These are phyloP conservation scores for Girardinichthys multiradiatus DNA, from an alignment of 2,113 vertebrate genomes.

Conservation along the genomic window DNA sequence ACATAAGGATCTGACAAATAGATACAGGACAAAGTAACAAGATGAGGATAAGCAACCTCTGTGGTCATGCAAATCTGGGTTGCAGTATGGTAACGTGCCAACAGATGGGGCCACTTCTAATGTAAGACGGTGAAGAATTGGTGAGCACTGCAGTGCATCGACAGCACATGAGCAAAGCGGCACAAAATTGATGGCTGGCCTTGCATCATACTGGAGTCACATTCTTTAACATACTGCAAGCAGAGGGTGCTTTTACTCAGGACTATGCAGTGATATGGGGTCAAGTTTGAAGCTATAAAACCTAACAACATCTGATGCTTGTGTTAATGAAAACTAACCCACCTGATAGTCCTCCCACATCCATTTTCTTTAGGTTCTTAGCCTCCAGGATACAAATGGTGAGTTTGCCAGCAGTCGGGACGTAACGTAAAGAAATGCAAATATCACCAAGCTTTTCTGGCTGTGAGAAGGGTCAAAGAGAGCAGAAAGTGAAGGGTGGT, in stretches of 20 bases:
- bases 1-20: constrained; percentile 90
- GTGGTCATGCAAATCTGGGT: constrained; percentile 2
- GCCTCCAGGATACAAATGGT: constrained; percentile 98
- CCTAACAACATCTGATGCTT: constrained; percentile 5
- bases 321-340: constrained; percentile 40
- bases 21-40: neutral
- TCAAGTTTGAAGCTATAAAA: constrained; percentile 2
- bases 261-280: neutral
- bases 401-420: constrained; percentile 96
- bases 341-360: constrained; percentile 96
- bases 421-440: constrained; percentile 96
- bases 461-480: constrained; percentile 70
- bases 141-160: constrained; percentile 75
- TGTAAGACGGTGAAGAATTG: constrained; percentile 19
- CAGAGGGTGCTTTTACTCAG: neutral
- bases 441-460: constrained; percentile 98
- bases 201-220: constrained; percentile 34
- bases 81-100: constrained; percentile 52
- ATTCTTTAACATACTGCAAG: constrained; percentile 21
- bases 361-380: constrained; percentile 99
- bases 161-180: constrained; percentile 72
- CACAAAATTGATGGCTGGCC: constrained; percentile 56
- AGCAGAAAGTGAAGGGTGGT: constrained; percentile 26
- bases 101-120: constrained; percentile 68
- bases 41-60: neutral